Conservation (phyloP, 23 tunicate species). For the Ciona savignyi region DNA sequence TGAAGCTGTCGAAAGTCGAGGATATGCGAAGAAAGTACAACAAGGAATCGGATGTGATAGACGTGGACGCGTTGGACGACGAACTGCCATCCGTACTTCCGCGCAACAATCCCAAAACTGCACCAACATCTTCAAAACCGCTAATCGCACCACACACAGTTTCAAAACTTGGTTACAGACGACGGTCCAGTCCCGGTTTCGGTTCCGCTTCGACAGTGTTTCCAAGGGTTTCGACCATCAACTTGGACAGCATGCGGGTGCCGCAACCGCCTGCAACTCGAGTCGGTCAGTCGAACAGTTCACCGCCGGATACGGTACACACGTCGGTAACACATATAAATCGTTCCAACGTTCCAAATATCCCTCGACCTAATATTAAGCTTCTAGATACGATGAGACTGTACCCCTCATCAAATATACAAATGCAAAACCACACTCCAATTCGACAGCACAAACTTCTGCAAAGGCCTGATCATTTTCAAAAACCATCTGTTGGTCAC, state of each 20-base stretch:
- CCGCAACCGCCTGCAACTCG: background rate
- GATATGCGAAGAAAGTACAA: background rate
- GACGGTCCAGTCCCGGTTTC: background rate
- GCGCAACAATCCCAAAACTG: background rate
- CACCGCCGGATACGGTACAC: background rate
- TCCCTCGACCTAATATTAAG: background rate
- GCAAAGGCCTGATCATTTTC: background rate
- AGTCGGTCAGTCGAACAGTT: background rate
- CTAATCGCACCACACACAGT: background rate
- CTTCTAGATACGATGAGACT: background rate
- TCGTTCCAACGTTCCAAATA: background rate
- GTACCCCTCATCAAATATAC: background rate
- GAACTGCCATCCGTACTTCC: background rate
- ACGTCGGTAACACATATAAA: background rate
- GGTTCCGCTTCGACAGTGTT: background rate
- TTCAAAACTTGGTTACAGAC: background rate
- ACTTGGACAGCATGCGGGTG: background rate
- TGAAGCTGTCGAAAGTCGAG: background rate
- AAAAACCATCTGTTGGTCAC: background rate
- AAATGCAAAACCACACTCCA: background rate
- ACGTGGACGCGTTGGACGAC: background rate
- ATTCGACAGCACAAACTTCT: background rate
- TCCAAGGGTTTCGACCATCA: background rate
- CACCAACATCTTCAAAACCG: background rate
- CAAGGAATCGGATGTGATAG: background rate